A percentile compares a stretch with the other conserved stretches of the same genome.
phyloP scores from a whole-genome alignment of 1,140 invertebrate genomes.

The Euura lappo region DNA sequence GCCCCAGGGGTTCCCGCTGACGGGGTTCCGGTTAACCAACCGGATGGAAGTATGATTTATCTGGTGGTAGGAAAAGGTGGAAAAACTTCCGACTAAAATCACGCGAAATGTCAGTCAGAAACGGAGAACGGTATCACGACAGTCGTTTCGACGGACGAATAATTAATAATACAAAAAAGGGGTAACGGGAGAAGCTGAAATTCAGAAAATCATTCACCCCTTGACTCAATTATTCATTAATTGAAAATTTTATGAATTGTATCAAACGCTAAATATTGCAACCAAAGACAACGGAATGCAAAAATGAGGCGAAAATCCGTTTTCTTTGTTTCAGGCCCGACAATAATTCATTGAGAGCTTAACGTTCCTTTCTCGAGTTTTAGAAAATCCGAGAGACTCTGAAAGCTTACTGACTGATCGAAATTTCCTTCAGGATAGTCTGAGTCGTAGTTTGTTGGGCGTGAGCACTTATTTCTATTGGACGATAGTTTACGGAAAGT shows the following conservation, averaged over 20 bases:
- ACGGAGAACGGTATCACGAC: not conserved
- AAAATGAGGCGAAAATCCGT: no score
- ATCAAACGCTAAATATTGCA: not conserved
- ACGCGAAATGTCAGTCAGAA: no score
- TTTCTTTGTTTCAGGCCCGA: no score
- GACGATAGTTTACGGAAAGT: not conserved
- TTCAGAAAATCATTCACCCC: not conserved
- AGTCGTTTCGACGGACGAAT: not conserved
- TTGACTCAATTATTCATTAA: not conserved
- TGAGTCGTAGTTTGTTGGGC: not conserved
- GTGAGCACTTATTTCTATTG: not conserved
- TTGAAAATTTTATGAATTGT: not conserved
- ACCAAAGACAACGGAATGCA: no score
- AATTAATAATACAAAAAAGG: not conserved
- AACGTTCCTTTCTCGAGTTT: no score
- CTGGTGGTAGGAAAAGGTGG: conserved; percentile 11
- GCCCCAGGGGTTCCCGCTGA: conserved; percentile 22
- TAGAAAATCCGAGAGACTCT: no score
- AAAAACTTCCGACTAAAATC: not conserved
- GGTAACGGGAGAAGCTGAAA: not conserved
- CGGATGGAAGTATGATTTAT: conserved; percentile 43
- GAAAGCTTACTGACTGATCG: not conserved
- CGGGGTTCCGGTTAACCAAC: conserved; percentile 37
- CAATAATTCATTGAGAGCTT: no score
- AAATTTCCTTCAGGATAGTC: not conserved